A percentile compares a stretch with the other conserved stretches of the same genome.
Conservation (phyloP, 2,888 invertebrate species). For the Malthinus seriepunctatus region DNA sequence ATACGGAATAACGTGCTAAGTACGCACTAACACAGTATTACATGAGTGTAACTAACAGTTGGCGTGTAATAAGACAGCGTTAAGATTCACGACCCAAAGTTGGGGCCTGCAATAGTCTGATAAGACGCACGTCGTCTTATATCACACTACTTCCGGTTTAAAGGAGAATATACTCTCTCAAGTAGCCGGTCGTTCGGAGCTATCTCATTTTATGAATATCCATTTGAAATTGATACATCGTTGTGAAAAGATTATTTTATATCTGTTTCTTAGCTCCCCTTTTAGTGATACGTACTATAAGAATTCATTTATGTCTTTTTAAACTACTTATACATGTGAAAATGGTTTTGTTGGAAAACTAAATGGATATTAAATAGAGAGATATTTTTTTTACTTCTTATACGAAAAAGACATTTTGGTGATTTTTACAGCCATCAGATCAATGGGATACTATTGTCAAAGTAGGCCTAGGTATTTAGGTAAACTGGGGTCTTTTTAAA, state of each 20-base stretch:
- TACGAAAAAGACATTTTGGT: no score
- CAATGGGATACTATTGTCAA: no score
- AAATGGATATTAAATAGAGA: no score
- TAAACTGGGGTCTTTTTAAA: no score
- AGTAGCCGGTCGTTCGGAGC: constrained; percentile 29
- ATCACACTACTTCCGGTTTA: constrained; percentile 33
- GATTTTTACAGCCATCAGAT: no score
- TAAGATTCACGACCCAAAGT: constrained; percentile 37
- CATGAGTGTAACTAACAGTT: constrained; percentile 45
- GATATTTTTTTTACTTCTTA: no score
- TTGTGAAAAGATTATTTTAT: constrained; percentile 23
- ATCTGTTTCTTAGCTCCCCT: constrained; percentile 18
- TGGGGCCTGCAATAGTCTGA: constrained; percentile 37
- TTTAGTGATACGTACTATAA: constrained; percentile 6
- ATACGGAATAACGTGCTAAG: constrained; percentile 53
- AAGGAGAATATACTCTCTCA: constrained; percentile 25
- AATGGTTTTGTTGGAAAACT: neutral
- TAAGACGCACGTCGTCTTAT: constrained; percentile 37
- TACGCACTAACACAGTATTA: constrained; percentile 53
- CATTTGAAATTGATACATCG: constrained; percentile 32
- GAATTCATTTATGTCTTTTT: constrained; percentile 1
- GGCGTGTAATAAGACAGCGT: constrained; percentile 42
- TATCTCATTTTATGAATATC: constrained; percentile 38
- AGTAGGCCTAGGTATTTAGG: no score
- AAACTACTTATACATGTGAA: constrained; percentile 3